These are phyloP conservation scores for Drosophila testacea DNA, from an alignment of 2,888 invertebrate species.

Conservation along the genomic window DNA sequence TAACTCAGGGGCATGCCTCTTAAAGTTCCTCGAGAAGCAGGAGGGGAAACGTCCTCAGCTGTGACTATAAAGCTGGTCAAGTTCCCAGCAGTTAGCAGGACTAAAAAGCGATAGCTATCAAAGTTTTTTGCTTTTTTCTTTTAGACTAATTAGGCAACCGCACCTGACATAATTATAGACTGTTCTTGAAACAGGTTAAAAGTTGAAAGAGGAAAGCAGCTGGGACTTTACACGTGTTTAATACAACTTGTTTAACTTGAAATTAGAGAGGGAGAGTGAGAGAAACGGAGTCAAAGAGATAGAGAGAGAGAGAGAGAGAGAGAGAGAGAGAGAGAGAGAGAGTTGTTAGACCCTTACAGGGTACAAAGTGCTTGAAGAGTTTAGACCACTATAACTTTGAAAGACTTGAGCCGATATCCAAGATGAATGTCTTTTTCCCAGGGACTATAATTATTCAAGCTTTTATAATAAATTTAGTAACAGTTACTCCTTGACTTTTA, in stretches of 20 bases:
- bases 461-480: too few species aligned
- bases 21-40: constrained; percentile 1
- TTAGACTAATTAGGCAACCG: constrained; percentile 9
- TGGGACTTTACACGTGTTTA: background rate
- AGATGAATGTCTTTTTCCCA: too few species aligned
- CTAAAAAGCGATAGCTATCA: constrained; percentile 12
- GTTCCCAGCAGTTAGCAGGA: constrained; percentile 31
- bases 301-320: background rate
- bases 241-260: background rate
- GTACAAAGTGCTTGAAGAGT: too few species aligned
- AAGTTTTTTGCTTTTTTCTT: background rate
- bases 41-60: constrained; percentile 9
- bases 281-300: background rate
- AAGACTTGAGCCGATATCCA: too few species aligned
- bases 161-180: constrained; percentile 19
- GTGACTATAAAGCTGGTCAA: constrained; percentile 25
- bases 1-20: constrained; percentile 1
- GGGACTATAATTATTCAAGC: too few species aligned
- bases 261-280: background rate
- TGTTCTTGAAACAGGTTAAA: background rate
- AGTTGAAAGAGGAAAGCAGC: constrained; percentile 3
- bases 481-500: too few species aligned
- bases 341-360: too few species aligned
- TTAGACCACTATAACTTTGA: too few species aligned
- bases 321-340: background rate